Base-by-base conservation (phyloP, 1,140 invertebrate species). In the Bombus confusus region DNA sequence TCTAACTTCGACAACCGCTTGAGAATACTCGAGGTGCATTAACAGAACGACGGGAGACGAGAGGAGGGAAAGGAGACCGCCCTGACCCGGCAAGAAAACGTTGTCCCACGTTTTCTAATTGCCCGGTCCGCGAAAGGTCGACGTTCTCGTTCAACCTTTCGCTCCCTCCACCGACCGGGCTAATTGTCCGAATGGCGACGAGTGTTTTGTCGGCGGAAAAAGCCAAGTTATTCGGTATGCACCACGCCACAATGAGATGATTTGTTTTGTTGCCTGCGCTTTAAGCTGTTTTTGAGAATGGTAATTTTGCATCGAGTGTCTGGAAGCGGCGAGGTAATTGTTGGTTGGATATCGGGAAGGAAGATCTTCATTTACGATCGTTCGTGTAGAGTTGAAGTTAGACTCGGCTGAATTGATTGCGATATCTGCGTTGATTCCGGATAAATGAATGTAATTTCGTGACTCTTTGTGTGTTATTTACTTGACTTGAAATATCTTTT, bases 11-110 rank as follows among this genome's bases (percentile, higher is more conserved):
- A 68, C 82, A 28, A 59, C 79, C 62, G 68, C 68, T 73, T 57
- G 66, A 72, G 86, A 89, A 87, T 89, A 83, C 89, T 90, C 64
- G 28, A 62, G 66, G 39, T 59, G 75, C 75, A 85, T 85, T 89
- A 85, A 90, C 66, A 90, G 76, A 64, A 75, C 34, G 68, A 43
- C 84, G 15, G 6, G 34, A 37, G 15, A 22, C 2, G 15, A 18
- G 9, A 31, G 34, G 15, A 34, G 52, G 47, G 31, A 31, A 52
- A 74, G 77, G 68, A 75, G n/a, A 18, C 3, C 4, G 37, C 37
- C n/a, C 43, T 75, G 34, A 39, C 34, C 10, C 28, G 37, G 9
- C 62, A 52, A 71, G 66, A 64, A 72, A 72, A 85, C 66, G 12
- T 18, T 2, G n/a, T 22, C 37, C 25, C 64, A 4, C 39, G 43